phyloP scores from a whole-genome alignment of 2,113 vertebrate genomes.

The Gyps fulvus region DNA sequence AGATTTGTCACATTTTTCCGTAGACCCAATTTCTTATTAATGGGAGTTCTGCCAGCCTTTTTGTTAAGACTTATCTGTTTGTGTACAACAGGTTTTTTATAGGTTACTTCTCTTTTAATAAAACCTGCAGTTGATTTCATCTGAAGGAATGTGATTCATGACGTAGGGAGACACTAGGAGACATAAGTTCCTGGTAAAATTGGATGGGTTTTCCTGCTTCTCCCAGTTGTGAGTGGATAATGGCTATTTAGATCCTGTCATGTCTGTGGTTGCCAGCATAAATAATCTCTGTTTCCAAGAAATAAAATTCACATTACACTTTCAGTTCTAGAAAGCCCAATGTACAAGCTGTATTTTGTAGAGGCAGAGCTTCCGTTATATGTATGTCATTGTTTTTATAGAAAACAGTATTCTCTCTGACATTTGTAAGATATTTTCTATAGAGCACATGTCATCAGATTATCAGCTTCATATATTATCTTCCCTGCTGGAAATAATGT shows the following conservation, averaged over 20 bases:
- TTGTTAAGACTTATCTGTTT: neutral
- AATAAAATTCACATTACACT: neutral
- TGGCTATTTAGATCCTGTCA: conserved; percentile 25
- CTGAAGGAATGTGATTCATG: conserved; percentile 1
- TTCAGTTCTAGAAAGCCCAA: neutral
- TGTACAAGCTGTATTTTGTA: neutral
- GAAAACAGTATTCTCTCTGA: conserved; percentile 13
- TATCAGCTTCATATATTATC: neutral
- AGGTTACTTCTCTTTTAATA: neutral
- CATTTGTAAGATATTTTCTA: neutral
- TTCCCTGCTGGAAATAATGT: neutral
- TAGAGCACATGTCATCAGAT: neutral
- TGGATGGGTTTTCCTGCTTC: conserved; percentile 21
- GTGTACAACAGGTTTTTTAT: neutral
- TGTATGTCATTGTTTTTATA: neutral
- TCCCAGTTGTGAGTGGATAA: conserved; percentile 3
- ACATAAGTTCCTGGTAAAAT: conserved; percentile 40
- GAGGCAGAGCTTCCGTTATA: neutral
- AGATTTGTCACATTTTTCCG: neutral
- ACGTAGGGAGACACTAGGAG: neutral
- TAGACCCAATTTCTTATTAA: neutral
- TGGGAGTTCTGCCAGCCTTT: neutral
- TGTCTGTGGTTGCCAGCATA: conserved; percentile 37
- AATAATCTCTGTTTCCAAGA: conserved; percentile 8
- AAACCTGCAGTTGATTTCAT: neutral